These are phyloP conservation scores for Pangasius djambal DNA, from an alignment of 2,797 vertebrate genomes.

Conservation along the genomic window DNA sequence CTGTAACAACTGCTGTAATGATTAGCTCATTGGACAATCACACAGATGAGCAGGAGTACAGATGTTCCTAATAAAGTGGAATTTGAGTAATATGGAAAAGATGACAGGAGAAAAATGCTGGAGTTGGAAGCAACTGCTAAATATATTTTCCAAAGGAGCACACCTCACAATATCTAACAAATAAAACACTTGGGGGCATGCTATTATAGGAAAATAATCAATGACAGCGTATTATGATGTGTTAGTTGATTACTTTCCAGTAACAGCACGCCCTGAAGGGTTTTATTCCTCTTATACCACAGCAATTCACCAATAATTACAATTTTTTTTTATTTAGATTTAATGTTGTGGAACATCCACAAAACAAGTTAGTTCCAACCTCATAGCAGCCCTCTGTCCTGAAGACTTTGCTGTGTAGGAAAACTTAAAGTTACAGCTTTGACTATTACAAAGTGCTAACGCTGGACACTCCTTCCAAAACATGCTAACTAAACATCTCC, in stretches of 20 bases:
- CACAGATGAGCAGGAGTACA: neutral
- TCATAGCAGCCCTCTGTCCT: too few species aligned
- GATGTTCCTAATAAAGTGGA: conserved; percentile 6
- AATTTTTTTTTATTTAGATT: neutral
- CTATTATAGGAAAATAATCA: neutral
- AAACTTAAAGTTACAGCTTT: too few species aligned
- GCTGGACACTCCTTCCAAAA: too few species aligned
- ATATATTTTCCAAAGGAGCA: neutral
- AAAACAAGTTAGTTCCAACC: neutral
- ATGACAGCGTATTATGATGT: neutral
- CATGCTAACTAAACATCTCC: too few species aligned
- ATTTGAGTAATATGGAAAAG: neutral
- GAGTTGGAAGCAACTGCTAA: neutral
- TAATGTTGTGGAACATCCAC: neutral
- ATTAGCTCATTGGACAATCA: neutral
- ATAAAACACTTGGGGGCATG: too few species aligned
- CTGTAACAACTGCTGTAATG: neutral
- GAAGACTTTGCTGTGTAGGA: too few species aligned
- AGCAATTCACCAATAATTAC: too few species aligned
- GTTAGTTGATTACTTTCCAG: neutral
- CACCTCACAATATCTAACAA: neutral
- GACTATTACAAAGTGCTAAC: too few species aligned
- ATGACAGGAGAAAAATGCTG: neutral
- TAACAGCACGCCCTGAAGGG: neutral
- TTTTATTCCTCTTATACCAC: neutral